phyloP scores from a whole-genome alignment of 2,888 invertebrate species.

The Stenolophus ochropezus region DNA sequence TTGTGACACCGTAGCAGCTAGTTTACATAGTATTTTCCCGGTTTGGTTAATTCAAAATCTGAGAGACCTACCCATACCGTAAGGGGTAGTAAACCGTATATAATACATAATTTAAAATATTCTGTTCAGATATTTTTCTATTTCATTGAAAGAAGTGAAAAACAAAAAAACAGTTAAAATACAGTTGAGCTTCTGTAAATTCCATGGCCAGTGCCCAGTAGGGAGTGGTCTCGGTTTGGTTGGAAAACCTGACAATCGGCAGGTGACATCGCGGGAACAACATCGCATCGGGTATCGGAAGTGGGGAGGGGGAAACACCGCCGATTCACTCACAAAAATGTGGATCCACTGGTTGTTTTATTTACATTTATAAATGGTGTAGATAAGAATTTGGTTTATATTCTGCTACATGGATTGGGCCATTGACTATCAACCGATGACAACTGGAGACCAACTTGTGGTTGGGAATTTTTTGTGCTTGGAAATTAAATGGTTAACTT shows the following conservation, averaged over 20 bases:
- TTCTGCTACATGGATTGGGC: constrained; percentile 1
- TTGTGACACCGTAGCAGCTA: too few species aligned
- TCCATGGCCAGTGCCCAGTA: not conserved
- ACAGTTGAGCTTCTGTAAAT: constrained; percentile 20
- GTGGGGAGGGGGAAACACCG: not conserved
- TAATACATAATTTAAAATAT: too few species aligned
- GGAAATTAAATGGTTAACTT: not conserved
- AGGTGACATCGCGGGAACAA: constrained; percentile 47
- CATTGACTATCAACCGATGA: constrained; percentile 1
- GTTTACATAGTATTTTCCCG: too few species aligned
- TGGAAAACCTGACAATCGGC: constrained; percentile 48
- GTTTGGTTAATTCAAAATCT: too few species aligned
- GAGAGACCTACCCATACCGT: too few species aligned
- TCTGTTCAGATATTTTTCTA: not conserved
- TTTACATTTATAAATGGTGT: constrained; percentile 50
- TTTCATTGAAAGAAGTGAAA: not conserved
- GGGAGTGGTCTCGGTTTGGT: constrained; percentile 32
- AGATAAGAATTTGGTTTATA: constrained; percentile 50
- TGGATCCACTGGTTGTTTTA: constrained; percentile 45
- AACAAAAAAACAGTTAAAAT: not conserved
- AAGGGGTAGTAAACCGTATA: too few species aligned
- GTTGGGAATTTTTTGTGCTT: not conserved
- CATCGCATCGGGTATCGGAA: constrained; percentile 28
- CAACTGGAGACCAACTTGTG: not conserved
- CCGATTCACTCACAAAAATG: constrained; percentile 49